phyloP scores from a whole-genome alignment of 1,140 invertebrate genomes.

The Ylistrum balloti region DNA sequence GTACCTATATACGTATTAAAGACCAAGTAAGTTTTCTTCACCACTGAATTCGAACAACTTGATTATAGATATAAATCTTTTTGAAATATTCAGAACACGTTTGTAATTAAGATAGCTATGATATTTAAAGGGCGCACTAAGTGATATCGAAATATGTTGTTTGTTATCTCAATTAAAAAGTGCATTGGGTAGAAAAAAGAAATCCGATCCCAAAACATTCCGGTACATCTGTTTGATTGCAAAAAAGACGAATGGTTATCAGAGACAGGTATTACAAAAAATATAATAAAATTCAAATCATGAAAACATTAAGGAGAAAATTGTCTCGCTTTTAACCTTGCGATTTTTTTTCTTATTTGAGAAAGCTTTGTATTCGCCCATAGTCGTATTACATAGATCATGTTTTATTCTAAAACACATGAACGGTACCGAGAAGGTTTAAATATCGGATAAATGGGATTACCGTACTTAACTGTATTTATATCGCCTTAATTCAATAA shows the following conservation, averaged over 20 bases:
- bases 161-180: neutral
- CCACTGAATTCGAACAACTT: no score
- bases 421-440: neutral
- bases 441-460: neutral
- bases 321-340: neutral
- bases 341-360: no score
- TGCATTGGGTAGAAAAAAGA: neutral
- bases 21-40: no score
- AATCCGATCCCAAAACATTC: neutral
- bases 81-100: no score
- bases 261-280: neutral
- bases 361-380: neutral
- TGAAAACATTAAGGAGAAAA: neutral
- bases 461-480: neutral
- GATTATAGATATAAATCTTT: no score
- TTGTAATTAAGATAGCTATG: no score
- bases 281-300: neutral
- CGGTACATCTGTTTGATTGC: neutral
- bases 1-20: no score
- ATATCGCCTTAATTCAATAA: neutral
- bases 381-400: neutral
- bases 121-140: no score
- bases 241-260: neutral
- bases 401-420: neutral
- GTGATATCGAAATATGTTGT: neutral